Evolutionary conservation across 2,113 vertebrate genomes (phyloP), one percentile per base, ranked within the genome.

Genomic region (Labeo catla): DNA sequence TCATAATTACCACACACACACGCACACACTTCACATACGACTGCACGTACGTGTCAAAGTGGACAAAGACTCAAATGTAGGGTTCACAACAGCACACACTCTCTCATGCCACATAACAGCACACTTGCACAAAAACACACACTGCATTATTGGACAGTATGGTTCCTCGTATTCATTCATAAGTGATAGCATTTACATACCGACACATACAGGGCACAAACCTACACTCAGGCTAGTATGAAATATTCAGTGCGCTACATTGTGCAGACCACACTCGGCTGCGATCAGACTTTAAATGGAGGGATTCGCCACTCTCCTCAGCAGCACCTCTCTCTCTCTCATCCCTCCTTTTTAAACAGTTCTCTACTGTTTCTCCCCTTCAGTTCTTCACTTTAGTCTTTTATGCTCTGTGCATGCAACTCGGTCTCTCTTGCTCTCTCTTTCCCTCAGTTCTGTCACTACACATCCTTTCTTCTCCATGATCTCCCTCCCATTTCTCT

Each of bases 361-460:
- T 74, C 74, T 73, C 34, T n/a, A 4, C 79, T 88, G 36, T 54
- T 63, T 76, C 36, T 76, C 78, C 57, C 49, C 61, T 57, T 87
- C 50, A 70, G 73, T 81, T 86, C 52, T 83, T 86, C 68, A 79
- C 84, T 77, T 79, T 82, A 80, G 49, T 85, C 47, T 82, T 85
- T 85, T 63, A 76, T 85, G 72, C 70, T 15, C 61, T 57, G 50
- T 54, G 43, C 76, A 63, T 52, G 80, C 73, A 63, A 61, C 63
- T 78, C 39, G 0, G 23, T 11, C 19, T 8, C 21, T 43, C 54
- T n/a, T 21, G 21, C 77, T 45, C 19, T 50, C 28, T 28, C 66
- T 49, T 43, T 50, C 59, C 34, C 76, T 84, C 77, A 76, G 39
- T 63, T 43, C 36, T 79, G 83, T 76, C 57, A 54, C 45, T 43